phyloP scores from a whole-genome alignment of 2,113 vertebrate genomes.

The Plecturocebus donacophilus region DNA sequence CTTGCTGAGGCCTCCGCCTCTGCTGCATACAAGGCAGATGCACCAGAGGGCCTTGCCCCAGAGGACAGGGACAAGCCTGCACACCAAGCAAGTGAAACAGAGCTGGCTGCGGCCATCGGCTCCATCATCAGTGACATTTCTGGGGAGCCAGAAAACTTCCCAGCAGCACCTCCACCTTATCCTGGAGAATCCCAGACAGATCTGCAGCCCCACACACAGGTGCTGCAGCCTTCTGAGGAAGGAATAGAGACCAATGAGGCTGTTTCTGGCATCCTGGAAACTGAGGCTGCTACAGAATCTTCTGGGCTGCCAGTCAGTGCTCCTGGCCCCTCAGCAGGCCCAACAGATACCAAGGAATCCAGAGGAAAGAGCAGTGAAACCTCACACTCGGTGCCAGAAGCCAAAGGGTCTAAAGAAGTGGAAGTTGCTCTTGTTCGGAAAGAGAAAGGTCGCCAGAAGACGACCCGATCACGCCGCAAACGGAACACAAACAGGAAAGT shows the following conservation, averaged over 20 bases:
- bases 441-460: slow-evolving; percentile 90
- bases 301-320: slow-evolving; percentile 58
- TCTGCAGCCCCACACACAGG: slow-evolving; percentile 83
- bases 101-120: slow-evolving; percentile 97
- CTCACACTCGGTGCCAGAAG: slow-evolving; percentile 80
- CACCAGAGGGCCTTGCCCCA: slow-evolving; percentile 85
- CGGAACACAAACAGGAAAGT: slow-evolving; percentile 86
- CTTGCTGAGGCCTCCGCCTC: slow-evolving; percentile 88
- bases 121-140: slow-evolving; percentile 96
- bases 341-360: slow-evolving; percentile 83
- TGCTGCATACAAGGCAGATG: slow-evolving; percentile 89
- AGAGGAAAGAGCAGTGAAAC: slow-evolving; percentile 82
- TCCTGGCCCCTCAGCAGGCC: neutral
- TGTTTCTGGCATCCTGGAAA: slow-evolving; percentile 87
- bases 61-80: slow-evolving; percentile 92
- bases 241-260: slow-evolving; percentile 89
- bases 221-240: slow-evolving; percentile 85
- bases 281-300: slow-evolving; percentile 78
- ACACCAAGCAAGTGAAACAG: slow-evolving; percentile 95
- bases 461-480: slow-evolving; percentile 88
- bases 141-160: slow-evolving; percentile 91
- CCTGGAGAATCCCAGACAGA: slow-evolving; percentile 82
- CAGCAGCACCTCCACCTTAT: slow-evolving; percentile 86
- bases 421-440: slow-evolving; percentile 89
- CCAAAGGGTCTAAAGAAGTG: slow-evolving; percentile 75